Evolutionary conservation across 2,113 vertebrate species (phyloP), one percentile per base, ranked within the genome.

Genomic region (Lethenteron reissneri): DNA sequence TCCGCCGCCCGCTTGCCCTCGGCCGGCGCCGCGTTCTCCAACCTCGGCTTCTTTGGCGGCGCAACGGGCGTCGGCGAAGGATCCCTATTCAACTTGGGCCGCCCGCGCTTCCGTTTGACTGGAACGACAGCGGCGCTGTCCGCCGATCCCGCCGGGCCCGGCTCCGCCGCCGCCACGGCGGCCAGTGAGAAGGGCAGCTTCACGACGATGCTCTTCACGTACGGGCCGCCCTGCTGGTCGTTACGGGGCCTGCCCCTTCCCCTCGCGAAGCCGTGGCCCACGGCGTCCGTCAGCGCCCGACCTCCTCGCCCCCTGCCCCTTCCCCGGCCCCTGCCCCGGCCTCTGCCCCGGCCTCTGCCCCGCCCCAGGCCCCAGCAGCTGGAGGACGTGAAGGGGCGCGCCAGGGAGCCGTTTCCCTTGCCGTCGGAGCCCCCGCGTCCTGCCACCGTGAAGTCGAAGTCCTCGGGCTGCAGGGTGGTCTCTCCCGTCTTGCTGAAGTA

Each of bases 371-470:
- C 21, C 21, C 15, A 15, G 7, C 88, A 87, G 1, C 84, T 77
- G 3, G 84, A 81, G 68, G 85, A 77, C 75, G 88, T 89, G 79
- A 90, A 92, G 69, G 87, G 84, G 62, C 85, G 87, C 57, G 84
- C 86, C 76, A 87, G 87, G 77, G 90, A 88, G 25, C 25, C 25
- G 25, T 41, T 41, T 41, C 25, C 25, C 9, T 87, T 83, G 64
- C 88, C 84, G 1, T 89, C 92, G 1, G 90, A 89, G 77, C 89
- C 90, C 56, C 90, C 89, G 14, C 90, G 85, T 15, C 90, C 90
- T 6, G 89, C 92, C 71, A 95, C 90, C 1, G 90, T 95, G 80
- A 95, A 95, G 80, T 95, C 90, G 79, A 95, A 95, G 78, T 95
- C 90, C 74, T 90, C 90, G 71, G 90, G 88, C 78, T 95, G 86